Percentiles rank a stretch among this genome's conserved stretches.
phyloP scores from a whole-genome alignment of 2,888 invertebrate species.

The Pyralis farinalis region DNA sequence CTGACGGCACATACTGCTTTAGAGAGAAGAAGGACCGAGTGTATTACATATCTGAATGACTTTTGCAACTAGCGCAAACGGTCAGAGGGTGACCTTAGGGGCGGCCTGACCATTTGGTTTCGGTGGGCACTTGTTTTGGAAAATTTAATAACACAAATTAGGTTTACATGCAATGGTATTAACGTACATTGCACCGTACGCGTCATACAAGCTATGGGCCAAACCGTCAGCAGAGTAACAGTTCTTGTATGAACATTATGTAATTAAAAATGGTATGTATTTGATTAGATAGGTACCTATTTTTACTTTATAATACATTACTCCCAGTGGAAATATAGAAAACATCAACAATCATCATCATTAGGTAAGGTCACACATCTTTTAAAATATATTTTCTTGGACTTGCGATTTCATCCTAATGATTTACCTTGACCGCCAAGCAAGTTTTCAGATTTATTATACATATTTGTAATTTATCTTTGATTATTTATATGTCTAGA shows the following conservation, averaged over 20 bases:
- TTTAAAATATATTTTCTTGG: too few species aligned
- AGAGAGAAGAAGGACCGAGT: slow-evolving; percentile 95
- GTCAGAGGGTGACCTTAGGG: too few species aligned
- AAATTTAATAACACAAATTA: slow-evolving; percentile 98
- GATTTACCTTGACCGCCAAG: too few species aligned
- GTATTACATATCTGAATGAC: slow-evolving; percentile 93
- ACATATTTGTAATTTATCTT: too few species aligned
- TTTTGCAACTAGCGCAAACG: slow-evolving; percentile 87
- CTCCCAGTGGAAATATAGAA: too few species aligned
- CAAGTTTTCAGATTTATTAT: too few species aligned
- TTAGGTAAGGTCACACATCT: too few species aligned
- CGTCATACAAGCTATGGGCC: slow-evolving; percentile 98
- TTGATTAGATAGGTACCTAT: too few species aligned
- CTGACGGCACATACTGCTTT: slow-evolving; percentile 98
- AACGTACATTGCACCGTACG: slow-evolving; percentile 97
- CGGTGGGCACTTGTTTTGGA: slow-evolving; percentile 97
- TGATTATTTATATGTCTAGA: too few species aligned
- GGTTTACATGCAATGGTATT: slow-evolving; percentile 96
- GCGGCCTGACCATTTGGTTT: slow-evolving; percentile 87
- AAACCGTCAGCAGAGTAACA: slow-evolving; percentile 98
- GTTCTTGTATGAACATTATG: slow-evolving; percentile 98
- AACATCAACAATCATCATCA: too few species aligned
- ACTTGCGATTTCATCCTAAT: too few species aligned
- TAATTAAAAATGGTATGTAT: slow-evolving; percentile 88
- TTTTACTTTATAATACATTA: too few species aligned